phyloP scores from a whole-genome alignment of 2,113 vertebrate species.

The Onychostruthus taczanowskii region DNA sequence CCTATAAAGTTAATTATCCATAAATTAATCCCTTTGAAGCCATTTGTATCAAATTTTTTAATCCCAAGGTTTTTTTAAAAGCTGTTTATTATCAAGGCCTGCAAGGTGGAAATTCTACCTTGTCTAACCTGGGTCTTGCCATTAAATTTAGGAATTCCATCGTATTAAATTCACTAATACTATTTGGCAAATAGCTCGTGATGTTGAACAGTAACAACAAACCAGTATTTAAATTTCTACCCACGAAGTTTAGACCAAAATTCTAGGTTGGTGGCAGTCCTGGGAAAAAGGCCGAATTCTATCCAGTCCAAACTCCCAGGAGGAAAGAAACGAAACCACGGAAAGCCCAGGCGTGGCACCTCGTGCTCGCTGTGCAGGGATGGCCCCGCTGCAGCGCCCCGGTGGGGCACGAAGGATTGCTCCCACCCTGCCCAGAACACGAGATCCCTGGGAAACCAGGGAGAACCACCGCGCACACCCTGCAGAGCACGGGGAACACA shows the following conservation, averaged over 20 bases:
- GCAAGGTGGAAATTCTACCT: not conserved
- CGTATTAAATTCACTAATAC: not conserved
- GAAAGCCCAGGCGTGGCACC: rapidly evolving
- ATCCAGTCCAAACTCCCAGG: too few species aligned
- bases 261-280: not conserved
- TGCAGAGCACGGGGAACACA: too few species aligned
- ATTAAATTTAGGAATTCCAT: not conserved
- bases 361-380: rapidly evolving
- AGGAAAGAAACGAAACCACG: rapidly evolving
- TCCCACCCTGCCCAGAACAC: rapidly evolving
- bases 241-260: not conserved
- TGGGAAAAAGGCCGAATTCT: rapidly evolving
- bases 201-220: not conserved
- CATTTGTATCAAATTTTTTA: not conserved
- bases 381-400: rapidly evolving
- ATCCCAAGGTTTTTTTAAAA: not conserved
- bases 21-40: not conserved
- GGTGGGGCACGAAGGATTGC: rapidly evolving
- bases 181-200: not conserved
- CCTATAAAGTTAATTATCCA: not conserved
- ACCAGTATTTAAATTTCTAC: not conserved
- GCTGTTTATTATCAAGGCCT: not conserved
- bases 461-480: rapidly evolving
- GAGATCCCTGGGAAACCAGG: rapidly evolving
- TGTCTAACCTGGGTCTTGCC: not conserved